Base-by-base conservation (phyloP, 2,797 vertebrate species). In the Danio albolineatus region DNA sequence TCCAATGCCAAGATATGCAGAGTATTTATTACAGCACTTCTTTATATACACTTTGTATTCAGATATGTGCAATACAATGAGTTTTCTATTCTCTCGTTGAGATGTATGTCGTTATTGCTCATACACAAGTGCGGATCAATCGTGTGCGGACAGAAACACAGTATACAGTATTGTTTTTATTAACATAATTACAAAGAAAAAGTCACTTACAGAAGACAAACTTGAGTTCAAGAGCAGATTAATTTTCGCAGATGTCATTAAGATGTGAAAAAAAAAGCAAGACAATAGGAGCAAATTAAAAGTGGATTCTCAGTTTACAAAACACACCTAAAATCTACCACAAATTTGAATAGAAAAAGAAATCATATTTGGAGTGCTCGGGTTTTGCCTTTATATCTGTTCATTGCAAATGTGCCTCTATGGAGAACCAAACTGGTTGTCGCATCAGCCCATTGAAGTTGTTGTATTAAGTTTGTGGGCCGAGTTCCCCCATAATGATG, bases 131-230 rank as follows among this genome's bases (percentile, higher is more conserved):
- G 28, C 4, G 2, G 28, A 28, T 28, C 71, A 49, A 59, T 57
- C 4, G 21, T 54, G 13, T 59, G 39, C 48, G 59, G 85, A 69
- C 43, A 69, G 70, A 79, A 46, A 80, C 81, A 82, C 82, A n/a
- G 62, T 82, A 74, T 85, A 85, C 77, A 87, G 82, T 81, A 85
- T 80, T 54, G 72, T 84, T 72, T 85, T 87, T 87, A 87, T 87
- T 87, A 84, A 87, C 86, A 87, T 87, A 85, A 87, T 85, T 85
- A 87, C 84, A 87, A 84, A 87, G 76, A 78, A 81, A 28, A 84
- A 79, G 80, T 76, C 84, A 87, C 84, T 87, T 80, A 87, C 83
- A 85, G 78, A 84, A 84, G 82, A 87, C 84, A 87, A 78, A 85
- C 70, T 76, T 80, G 72, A 73, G 81, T 83, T 86, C 79, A 71